Base-by-base conservation (phyloP, 2,113 vertebrate species). In the Dromiciops gliroides region DNA sequence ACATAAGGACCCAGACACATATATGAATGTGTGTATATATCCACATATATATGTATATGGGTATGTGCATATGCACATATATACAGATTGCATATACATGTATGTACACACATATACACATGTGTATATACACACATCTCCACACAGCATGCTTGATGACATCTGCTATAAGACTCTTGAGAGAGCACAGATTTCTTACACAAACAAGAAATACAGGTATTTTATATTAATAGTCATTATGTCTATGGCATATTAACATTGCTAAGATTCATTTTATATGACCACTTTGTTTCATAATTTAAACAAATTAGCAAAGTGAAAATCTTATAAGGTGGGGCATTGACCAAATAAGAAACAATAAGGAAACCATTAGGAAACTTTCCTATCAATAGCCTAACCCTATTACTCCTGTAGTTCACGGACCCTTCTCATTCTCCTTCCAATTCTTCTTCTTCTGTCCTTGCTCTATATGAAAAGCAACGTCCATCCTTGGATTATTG, bases 331-430 rank as follows among this genome's bases (percentile, higher is more conserved):
- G 0, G 0, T 24, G 91, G 26, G 23, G 75, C 67, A 31, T 0
- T 0, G 0, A 91, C 94, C 97, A 96, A 90, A 98, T 97, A 94
- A 48, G 88, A 97, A 97, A 95, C 11, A 26, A 67, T 48, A 96
- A 91, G n/a, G 10, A 95, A 95, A 50, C 48, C 25, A 25, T 96
- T 94, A 93, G 51, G 16, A 31, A 67, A 94, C 10, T 44, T 8
- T 94, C 8, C 26, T 31, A 89, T 48, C n/a, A 26, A 44, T 5
- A 49, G 22, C 9, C 37, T n/a, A 89, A 90, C 50, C 7, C 31
- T 49, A 75, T 49, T 91, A 8, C 23, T 67, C 51, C 48, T 0
- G 0, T 22, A 44, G n/a, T 23, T 88, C 49, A 93, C 49, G 75
- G n/a, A 9, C 67, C 53, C 93, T 50, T 53, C 67, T 83, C 44